These are phyloP conservation scores for Helostoma temminkii DNA, from an alignment of 2,797 vertebrate genomes.

Conservation along the genomic window DNA sequence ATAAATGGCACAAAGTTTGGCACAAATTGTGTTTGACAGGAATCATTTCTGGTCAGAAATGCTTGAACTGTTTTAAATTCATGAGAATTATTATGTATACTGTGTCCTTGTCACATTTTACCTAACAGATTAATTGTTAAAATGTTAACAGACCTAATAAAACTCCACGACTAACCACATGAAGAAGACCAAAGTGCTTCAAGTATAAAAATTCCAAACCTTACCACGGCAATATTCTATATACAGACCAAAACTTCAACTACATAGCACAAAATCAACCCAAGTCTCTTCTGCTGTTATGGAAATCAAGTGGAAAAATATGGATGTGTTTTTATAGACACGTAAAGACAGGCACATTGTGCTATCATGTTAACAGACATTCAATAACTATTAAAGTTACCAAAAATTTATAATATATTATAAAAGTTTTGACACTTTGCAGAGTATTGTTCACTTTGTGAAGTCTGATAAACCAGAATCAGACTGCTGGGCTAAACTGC, in stretches of 20 bases:
- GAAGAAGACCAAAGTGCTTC: too few species aligned
- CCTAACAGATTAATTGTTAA: background rate
- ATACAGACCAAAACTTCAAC: background rate
- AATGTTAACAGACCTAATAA: background rate
- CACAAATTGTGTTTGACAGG: background rate
- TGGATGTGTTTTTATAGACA: background rate
- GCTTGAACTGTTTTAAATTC: background rate
- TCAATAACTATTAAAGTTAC: background rate
- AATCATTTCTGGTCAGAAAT: background rate
- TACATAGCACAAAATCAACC: constrained; percentile 10
- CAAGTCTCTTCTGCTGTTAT: background rate
- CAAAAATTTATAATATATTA: background rate
- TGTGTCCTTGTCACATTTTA: background rate
- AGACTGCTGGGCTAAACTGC: background rate
- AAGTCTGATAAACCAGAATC: background rate
- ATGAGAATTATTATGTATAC: background rate
- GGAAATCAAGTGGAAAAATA: background rate
- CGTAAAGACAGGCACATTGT: background rate
- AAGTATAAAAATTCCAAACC: too few species aligned
- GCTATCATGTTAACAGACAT: background rate
- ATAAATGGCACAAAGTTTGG: constrained; percentile 14
- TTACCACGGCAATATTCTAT: background rate
- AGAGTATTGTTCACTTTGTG: background rate
- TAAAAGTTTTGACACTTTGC: background rate
- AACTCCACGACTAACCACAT: background rate